phyloP scores from a whole-genome alignment of 2,888 invertebrate species.

The Eudemis profundana region DNA sequence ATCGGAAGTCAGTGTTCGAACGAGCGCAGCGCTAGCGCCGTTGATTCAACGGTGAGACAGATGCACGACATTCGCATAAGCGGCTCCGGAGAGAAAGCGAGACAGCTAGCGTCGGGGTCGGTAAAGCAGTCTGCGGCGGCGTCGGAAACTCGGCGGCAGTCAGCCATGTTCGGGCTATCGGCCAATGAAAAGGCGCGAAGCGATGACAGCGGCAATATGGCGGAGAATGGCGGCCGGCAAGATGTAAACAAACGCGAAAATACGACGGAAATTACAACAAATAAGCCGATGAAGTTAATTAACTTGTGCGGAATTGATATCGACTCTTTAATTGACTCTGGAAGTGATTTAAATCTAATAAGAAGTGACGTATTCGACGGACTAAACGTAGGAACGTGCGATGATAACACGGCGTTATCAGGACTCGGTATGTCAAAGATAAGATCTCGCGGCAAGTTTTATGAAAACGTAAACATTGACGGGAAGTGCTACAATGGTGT shows the following conservation, averaged over 20 bases:
- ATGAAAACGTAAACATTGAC: neutral
- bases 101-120: neutral
- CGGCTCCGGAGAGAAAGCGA: neutral
- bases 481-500: neutral
- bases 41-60: neutral
- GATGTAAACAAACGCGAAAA: slow-evolving; percentile 11
- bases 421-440: slow-evolving; percentile 6
- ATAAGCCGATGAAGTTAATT: slow-evolving; percentile 5
- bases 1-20: neutral
- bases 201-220: neutral
- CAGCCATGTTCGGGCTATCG: slow-evolving; percentile 5
- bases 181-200: neutral
- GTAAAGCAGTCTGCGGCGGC: neutral
- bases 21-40: neutral
- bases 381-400: slow-evolving; percentile 8
- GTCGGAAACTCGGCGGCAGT: neutral
- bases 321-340: slow-evolving; percentile 1
- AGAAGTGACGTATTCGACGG: neutral
- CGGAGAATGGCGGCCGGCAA: neutral
- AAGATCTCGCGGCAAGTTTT: slow-evolving; percentile 9
- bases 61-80: neutral
- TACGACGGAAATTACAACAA: neutral
- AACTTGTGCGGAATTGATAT: slow-evolving; percentile 7
- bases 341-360: slow-evolving; percentile 1
- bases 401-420: slow-evolving; percentile 4